phyloP scores from a whole-genome alignment of 1,140 invertebrate species.

The Drosophila mayri region DNA sequence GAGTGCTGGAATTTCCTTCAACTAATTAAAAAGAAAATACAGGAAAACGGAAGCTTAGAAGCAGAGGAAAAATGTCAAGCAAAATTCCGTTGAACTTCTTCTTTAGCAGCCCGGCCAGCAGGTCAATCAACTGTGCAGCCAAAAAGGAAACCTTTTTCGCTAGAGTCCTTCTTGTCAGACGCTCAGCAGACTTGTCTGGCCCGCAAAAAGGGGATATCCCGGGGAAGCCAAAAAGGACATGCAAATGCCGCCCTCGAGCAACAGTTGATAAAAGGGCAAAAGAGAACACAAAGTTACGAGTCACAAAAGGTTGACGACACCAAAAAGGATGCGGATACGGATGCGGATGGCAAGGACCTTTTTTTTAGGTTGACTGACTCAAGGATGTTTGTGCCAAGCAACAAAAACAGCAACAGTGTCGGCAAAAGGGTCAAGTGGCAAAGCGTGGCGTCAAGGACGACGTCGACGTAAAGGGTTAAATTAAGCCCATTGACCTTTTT shows the following conservation, averaged over 20 bases:
- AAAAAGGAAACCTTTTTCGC: slow-evolving; percentile 38
- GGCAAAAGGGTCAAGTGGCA: slow-evolving; percentile 75
- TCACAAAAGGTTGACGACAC: slow-evolving; percentile 54
- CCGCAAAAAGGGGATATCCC: slow-evolving; percentile 24
- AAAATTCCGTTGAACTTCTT: slow-evolving; percentile 31
- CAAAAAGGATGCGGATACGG: slow-evolving; percentile 20
- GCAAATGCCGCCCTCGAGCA: slow-evolving; percentile 46
- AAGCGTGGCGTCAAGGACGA: slow-evolving; percentile 57
- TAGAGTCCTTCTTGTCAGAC: slow-evolving; percentile 29
- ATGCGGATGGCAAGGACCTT: slow-evolving; percentile 36
- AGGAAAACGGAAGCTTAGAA: neutral
- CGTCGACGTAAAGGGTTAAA: slow-evolving; percentile 67
- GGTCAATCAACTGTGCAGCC: slow-evolving; percentile 62
- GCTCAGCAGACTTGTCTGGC: slow-evolving; percentile 51
- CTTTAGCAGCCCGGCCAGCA: slow-evolving; percentile 8
- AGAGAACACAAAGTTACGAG: slow-evolving; percentile 43
- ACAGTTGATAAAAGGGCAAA: slow-evolving; percentile 30
- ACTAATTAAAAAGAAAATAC: slow-evolving; percentile 40
- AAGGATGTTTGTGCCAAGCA: slow-evolving; percentile 56
- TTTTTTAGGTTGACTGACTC: slow-evolving; percentile 54
- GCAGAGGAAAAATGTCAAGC: slow-evolving; percentile 19
- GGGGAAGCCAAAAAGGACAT: slow-evolving; percentile 36
- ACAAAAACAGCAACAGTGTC: slow-evolving; percentile 39
- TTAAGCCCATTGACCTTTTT: slow-evolving; percentile 75
- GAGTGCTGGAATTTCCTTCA: slow-evolving; percentile 19